A percentile compares a stretch with the other conserved stretches of the same genome.
These are phyloP conservation scores for Eretmocerus hayati DNA, from an alignment of 2,888 invertebrate species.

Conservation along the genomic window DNA sequence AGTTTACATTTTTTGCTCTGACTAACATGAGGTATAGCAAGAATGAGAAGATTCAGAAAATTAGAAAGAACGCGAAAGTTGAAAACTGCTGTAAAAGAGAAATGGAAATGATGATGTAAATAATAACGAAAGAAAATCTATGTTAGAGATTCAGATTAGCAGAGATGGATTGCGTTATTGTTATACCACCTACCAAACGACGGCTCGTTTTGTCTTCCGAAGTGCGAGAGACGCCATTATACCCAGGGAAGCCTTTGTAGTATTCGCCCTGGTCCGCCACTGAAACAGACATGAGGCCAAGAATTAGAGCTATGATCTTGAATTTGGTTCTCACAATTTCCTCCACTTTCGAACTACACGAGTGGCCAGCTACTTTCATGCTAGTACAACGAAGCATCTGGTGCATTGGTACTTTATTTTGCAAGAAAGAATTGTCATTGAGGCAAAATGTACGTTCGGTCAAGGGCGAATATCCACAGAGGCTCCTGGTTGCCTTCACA, in stretches of 20 bases:
- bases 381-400: no score
- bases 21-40: no score
- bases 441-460: constrained; percentile 20
- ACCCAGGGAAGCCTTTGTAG: constrained; percentile 77
- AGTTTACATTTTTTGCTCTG: no score
- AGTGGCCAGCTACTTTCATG: no score
- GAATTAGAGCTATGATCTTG: constrained; percentile 31
- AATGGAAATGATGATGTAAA: no score
- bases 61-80: no score
- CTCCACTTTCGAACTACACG: not conserved
- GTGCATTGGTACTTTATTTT: no score
- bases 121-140: not conserved
- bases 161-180: constrained; percentile 28
- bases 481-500: constrained; percentile 33
- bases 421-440: not conserved
- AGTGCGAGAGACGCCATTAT: constrained; percentile 62
- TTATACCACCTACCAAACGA: constrained; percentile 61
- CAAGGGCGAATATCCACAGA: constrained; percentile 47
- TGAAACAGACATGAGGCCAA: constrained; percentile 55
- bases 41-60: no score
- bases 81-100: no score
- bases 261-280: constrained; percentile 75
- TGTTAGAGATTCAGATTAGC: not conserved
- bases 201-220: constrained; percentile 58
- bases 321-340: not conserved